These are phyloP conservation scores for Rhadina sibilatrix DNA, from an alignment of 2,113 vertebrate species.

Conservation along the genomic window DNA sequence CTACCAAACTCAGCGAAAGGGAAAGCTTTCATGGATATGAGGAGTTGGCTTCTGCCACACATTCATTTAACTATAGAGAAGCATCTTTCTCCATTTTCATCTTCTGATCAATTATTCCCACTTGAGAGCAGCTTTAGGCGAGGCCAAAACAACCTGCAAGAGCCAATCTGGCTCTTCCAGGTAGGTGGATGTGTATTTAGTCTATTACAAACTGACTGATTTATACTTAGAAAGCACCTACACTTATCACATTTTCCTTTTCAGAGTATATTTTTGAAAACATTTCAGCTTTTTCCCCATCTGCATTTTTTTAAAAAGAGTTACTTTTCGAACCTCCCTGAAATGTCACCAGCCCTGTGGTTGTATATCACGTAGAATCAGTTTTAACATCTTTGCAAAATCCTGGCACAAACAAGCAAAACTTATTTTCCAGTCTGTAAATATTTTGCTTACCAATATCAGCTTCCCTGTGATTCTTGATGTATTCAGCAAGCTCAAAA, in stretches of 20 bases:
- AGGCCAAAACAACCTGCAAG: background rate
- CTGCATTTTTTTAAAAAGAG: background rate
- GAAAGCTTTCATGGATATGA: background rate
- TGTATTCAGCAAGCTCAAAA: slow-evolving; percentile 94
- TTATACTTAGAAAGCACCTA: background rate
- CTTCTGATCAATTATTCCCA: background rate
- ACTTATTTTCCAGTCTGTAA: background rate
- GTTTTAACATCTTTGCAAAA: background rate
- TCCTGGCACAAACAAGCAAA: background rate
- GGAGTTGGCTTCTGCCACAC: background rate
- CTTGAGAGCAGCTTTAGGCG: background rate
- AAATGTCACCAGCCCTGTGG: background rate
- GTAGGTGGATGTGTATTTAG: background rate
- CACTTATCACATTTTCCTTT: background rate
- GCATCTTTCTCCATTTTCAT: background rate
- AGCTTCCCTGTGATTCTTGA: slow-evolving; percentile 92
- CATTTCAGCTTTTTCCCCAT: background rate
- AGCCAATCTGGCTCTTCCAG: background rate
- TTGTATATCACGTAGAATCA: background rate
- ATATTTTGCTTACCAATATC: slow-evolving; percentile 84
- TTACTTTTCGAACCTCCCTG: background rate
- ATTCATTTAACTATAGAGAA: background rate
- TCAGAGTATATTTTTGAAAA: background rate
- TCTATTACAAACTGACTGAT: background rate
- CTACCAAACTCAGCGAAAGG: background rate